Conservation (phyloP, 1,140 invertebrate species). For the Lasioglossum albipes region DNA sequence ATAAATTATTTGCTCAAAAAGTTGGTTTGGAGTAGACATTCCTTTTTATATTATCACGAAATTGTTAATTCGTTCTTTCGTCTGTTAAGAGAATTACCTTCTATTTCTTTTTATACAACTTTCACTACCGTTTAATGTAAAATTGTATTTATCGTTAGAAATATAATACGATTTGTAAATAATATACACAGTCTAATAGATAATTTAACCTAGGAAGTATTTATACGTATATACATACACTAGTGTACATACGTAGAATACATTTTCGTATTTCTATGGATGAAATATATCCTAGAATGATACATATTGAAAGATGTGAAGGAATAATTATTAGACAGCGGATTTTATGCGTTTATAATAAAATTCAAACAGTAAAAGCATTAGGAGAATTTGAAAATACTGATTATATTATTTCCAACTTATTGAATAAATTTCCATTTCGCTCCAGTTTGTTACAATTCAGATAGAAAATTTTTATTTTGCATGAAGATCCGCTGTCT, state of each 20-base stretch:
- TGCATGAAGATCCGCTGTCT: no score
- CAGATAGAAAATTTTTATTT: no score
- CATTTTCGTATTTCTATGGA: constrained; percentile 99
- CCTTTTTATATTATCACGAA: background rate
- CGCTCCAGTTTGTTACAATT: no score
- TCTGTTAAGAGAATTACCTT: no score
- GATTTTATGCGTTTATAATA: no score
- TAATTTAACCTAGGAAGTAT: constrained; percentile 86
- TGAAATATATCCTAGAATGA: constrained; percentile 74
- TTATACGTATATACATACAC: constrained; percentile 95
- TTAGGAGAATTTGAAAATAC: no score
- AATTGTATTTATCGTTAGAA: constrained; percentile 50
- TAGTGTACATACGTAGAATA: constrained; percentile 94
- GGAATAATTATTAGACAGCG: no score
- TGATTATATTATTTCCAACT: no score
- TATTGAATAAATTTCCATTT: no score
- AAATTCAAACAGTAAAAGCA: no score
- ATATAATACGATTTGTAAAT: constrained; percentile 49
- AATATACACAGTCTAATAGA: constrained; percentile 48
- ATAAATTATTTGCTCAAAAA: constrained; percentile 75
- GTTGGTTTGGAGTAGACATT: constrained; percentile 68
- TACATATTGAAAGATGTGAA: background rate
- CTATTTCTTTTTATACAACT: constrained; percentile 39
- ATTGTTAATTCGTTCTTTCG: background rate
- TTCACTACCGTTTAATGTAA: constrained; percentile 31